phyloP scores from a whole-genome alignment of 2,888 invertebrate genomes.

The Ceratothoa steindachneri region DNA sequence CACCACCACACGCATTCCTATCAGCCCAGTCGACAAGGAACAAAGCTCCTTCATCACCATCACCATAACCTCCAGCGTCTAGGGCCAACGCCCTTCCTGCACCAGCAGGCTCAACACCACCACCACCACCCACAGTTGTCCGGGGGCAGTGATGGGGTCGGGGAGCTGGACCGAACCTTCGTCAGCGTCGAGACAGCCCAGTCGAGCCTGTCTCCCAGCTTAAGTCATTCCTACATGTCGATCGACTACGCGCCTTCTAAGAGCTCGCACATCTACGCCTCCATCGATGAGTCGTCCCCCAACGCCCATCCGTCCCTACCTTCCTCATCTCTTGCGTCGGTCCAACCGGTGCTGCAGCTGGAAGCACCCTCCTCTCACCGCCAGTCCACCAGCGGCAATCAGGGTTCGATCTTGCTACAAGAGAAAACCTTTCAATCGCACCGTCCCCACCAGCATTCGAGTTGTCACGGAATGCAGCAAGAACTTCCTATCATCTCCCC shows the following conservation, averaged over 20 bases:
- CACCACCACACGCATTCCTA: constrained; percentile 13
- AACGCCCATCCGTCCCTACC: background rate
- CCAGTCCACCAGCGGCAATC: background rate
- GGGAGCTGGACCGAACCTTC: constrained; percentile 41
- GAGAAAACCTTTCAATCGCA: background rate
- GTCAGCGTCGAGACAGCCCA: constrained; percentile 45
- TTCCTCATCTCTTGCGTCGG: background rate
- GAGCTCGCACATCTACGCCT: constrained; percentile 43
- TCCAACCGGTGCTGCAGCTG: background rate
- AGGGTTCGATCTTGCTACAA: background rate
- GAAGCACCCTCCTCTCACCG: background rate
- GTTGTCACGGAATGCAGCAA: background rate
- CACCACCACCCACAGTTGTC: constrained; percentile 34
- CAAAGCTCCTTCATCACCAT: constrained; percentile 26
- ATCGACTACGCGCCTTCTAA: constrained; percentile 40
- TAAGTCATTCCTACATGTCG: constrained; percentile 46
- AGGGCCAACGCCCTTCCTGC: constrained; percentile 11
- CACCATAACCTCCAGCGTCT: constrained; percentile 9
- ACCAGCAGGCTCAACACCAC: constrained; percentile 20
- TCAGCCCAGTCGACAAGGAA: background rate
- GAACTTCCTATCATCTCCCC: background rate
- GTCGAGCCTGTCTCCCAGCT: constrained; percentile 38
- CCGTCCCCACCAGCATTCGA: background rate
- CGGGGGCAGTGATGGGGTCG: constrained; percentile 29
- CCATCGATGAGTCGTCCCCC: constrained; percentile 34